A percentile compares a stretch with the other conserved stretches of the same genome.
These are phyloP conservation scores for Garrulus glandarius DNA, from an alignment of 2,797 vertebrate genomes.

Conservation along the genomic window DNA sequence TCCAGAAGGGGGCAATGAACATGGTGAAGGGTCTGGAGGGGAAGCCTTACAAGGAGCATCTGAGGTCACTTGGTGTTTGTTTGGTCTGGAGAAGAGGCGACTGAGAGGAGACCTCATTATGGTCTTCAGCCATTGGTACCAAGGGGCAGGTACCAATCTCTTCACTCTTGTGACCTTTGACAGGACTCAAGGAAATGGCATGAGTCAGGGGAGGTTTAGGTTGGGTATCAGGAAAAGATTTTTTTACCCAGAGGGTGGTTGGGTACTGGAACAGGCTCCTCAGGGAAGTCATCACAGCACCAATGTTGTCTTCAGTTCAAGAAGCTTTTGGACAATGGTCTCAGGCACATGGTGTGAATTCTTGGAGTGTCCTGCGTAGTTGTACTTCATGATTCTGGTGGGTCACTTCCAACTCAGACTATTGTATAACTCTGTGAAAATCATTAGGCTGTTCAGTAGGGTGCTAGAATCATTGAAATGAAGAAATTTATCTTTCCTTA, in stretches of 20 bases:
- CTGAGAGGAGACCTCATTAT: background rate
- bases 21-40: background rate
- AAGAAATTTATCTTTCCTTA: too few species aligned
- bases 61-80: background rate
- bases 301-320: background rate
- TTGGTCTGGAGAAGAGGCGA: background rate
- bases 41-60: background rate
- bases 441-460: background rate
- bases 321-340: background rate
- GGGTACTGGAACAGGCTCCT: background rate
- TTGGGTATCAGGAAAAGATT: background rate
- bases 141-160: background rate
- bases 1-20: background rate
- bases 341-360: background rate
- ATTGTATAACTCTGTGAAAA: background rate
- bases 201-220: background rate
- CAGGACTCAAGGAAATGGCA: background rate
- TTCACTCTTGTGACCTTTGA: rapidly evolving
- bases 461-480: background rate
- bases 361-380: background rate
- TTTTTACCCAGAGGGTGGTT: background rate
- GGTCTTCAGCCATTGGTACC: background rate
- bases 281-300: background rate
- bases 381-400: background rate
- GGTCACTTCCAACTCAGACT: background rate